A percentile compares a stretch with the other conserved stretches of the same genome.
Evolutionary conservation across 2,113 vertebrate species (phyloP).

Genomic region (Ceratotherium simum): DNA sequence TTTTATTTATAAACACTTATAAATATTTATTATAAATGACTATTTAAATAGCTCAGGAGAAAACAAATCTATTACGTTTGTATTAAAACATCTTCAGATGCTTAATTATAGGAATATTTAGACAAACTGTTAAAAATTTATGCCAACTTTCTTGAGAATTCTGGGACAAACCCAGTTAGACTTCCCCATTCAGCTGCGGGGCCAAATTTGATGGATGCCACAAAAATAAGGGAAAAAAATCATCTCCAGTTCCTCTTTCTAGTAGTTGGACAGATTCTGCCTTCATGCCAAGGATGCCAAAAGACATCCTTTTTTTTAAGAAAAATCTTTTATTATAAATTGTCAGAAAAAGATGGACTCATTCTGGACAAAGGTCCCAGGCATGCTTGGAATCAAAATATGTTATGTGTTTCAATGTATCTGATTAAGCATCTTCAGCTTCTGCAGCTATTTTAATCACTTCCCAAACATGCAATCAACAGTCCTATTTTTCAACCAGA

Average conservation of each 20-base stretch:
- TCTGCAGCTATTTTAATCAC: slow-evolving; percentile 81
- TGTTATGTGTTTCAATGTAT: slow-evolving; percentile 50
- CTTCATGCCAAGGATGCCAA: neutral
- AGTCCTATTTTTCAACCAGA: slow-evolving; percentile 82
- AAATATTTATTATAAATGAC: slow-evolving; percentile 84
- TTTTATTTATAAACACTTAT: slow-evolving; percentile 85
- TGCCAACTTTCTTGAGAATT: slow-evolving; percentile 50
- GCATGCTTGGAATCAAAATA: slow-evolving; percentile 73
- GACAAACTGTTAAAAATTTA: slow-evolving; percentile 64
- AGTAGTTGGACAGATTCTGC: neutral
- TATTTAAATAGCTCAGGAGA: slow-evolving; percentile 78
- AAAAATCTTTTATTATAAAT: slow-evolving; percentile 38
- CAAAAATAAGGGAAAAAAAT: slow-evolving; percentile 13
- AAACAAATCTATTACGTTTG: slow-evolving; percentile 80
- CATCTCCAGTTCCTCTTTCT: neutral
- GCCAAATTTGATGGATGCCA: neutral
- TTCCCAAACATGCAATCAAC: slow-evolving; percentile 77
- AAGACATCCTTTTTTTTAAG: neutral
- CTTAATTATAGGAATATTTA: slow-evolving; percentile 83
- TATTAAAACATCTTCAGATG: slow-evolving; percentile 82
- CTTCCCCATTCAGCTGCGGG: neutral
- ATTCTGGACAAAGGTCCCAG: slow-evolving; percentile 48
- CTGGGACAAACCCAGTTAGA: slow-evolving; percentile 56
- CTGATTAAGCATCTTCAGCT: slow-evolving; percentile 77
- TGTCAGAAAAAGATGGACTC: slow-evolving; percentile 19